A percentile compares a stretch with the other conserved stretches of the same genome.
These are phyloP conservation scores for Anodontia alba DNA, from an alignment of 2,888 invertebrate species.

Conservation along the genomic window DNA sequence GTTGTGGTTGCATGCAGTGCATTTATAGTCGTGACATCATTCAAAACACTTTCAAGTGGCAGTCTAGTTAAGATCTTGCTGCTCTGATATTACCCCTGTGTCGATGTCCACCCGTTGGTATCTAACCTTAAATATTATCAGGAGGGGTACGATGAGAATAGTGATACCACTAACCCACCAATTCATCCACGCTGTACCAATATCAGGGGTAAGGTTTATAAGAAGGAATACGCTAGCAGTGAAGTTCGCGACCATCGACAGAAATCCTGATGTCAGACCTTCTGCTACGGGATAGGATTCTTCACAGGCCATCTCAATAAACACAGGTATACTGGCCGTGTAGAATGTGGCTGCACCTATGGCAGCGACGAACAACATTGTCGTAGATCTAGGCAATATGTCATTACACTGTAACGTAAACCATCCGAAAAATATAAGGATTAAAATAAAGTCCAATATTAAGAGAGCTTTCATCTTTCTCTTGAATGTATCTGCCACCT, in stretches of 20 bases:
- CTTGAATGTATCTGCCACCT: slow-evolving; percentile 69
- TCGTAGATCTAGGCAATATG: slow-evolving; percentile 61
- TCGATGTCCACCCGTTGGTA: slow-evolving; percentile 40
- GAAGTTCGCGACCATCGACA: slow-evolving; percentile 40
- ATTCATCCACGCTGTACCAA: slow-evolving; percentile 41
- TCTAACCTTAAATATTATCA: slow-evolving; percentile 24
- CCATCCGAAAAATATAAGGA: slow-evolving; percentile 51
- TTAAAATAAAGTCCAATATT: slow-evolving; percentile 37
- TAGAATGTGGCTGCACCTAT: slow-evolving; percentile 33
- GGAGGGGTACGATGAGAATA: slow-evolving; percentile 24
- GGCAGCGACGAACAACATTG: slow-evolving; percentile 34
- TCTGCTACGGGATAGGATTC: slow-evolving; percentile 56
- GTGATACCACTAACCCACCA: slow-evolving; percentile 38
- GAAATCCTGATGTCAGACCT: slow-evolving; percentile 48
- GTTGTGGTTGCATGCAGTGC: too few species aligned
- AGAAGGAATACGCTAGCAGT: slow-evolving; percentile 42
- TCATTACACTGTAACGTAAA: slow-evolving; percentile 58
- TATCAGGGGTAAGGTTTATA: slow-evolving; percentile 31
- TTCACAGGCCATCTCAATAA: slow-evolving; percentile 57
- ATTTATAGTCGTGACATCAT: too few species aligned
- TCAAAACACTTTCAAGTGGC: too few species aligned
- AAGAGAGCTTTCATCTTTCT: slow-evolving; percentile 67
- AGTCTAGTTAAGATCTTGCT: neutral
- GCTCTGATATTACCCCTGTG: neutral
- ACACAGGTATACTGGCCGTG: slow-evolving; percentile 41